These are phyloP conservation scores for Manis pentadactyla DNA, from an alignment of 2,797 vertebrate species.

Conservation along the genomic window DNA sequence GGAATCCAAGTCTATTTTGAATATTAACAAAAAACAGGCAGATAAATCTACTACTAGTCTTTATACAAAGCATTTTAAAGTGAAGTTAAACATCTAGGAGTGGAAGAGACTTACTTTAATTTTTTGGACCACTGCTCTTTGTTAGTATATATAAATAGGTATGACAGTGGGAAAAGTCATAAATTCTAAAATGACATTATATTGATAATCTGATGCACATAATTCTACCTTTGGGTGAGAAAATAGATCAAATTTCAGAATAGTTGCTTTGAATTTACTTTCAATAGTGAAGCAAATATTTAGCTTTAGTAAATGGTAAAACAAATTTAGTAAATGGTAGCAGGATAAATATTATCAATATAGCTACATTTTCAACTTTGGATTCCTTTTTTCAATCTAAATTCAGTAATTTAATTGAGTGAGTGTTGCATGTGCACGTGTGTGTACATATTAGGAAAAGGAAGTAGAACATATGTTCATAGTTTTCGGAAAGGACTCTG, in stretches of 20 bases:
- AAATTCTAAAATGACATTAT: conserved; percentile 1
- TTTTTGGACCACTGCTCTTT: conserved; percentile 13
- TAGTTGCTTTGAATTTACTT: conserved; percentile 53
- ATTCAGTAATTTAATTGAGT: conserved; percentile 37
- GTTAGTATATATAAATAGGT: neutral
- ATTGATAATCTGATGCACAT: neutral
- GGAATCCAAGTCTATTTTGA: conserved; percentile 51
- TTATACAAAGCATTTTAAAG: conserved; percentile 7
- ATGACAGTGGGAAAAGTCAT: neutral
- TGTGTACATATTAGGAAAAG: neutral
- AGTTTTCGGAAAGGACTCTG: neutral
- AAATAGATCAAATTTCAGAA: conserved; percentile 49
- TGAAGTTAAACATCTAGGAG: conserved; percentile 41
- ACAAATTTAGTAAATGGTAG: neutral
- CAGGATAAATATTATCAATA: conserved; percentile 14
- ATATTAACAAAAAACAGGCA: conserved; percentile 43
- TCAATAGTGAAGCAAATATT: conserved; percentile 41
- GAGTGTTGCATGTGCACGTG: neutral
- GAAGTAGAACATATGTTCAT: neutral
- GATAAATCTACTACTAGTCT: neutral
- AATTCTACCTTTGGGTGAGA: conserved; percentile 52
- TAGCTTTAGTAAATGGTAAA: conserved; percentile 40
- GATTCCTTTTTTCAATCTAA: conserved; percentile 32
- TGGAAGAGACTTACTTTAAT: conserved; percentile 37
- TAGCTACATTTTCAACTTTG: neutral